Evolutionary conservation across 2,113 vertebrate genomes (phyloP).

Genomic region (Pungitius pungitius): DNA sequence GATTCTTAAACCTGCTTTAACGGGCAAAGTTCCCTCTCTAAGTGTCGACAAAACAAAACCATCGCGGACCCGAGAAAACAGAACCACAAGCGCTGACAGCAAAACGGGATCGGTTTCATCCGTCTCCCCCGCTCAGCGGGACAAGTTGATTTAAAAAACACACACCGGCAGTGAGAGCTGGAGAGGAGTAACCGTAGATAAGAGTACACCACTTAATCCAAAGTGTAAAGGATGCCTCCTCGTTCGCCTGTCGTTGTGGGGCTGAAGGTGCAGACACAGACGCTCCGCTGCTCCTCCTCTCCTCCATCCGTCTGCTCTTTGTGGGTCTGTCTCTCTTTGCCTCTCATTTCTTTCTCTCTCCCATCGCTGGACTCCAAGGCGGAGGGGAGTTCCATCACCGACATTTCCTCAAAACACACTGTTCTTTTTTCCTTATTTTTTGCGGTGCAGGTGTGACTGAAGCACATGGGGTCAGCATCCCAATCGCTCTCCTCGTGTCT

Average conservation of each 20-base stretch:
- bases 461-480: too few species aligned
- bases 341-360: conserved; percentile 5
- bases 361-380: conserved; percentile 16
- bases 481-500: conserved; percentile 26
- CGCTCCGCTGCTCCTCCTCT: conserved; percentile 30
- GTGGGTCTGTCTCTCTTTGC: conserved; percentile 10
- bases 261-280: conserved; percentile 31
- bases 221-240: conserved; percentile 39
- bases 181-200: conserved; percentile 50
- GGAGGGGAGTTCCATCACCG: conserved; percentile 21
- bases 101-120: conserved; percentile 47
- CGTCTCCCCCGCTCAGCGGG: conserved; percentile 35
- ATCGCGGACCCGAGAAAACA: conserved; percentile 46
- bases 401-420: conserved; percentile 19
- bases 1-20: conserved; percentile 7
- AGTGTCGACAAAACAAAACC: conserved; percentile 62
- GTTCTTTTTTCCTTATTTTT: conserved; percentile 1
- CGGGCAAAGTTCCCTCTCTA: conserved; percentile 52
- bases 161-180: conserved; percentile 33
- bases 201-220: conserved; percentile 51
- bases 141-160: conserved; percentile 47
- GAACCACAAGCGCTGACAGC: conserved; percentile 36
- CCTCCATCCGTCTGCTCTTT: conserved; percentile 25
- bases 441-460: too few species aligned
- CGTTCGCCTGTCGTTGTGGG: too few species aligned